A percentile compares a stretch with the other conserved stretches of the same genome.
Conservation (phyloP, 2,888 invertebrate species). For the Campoplex nolae region DNA sequence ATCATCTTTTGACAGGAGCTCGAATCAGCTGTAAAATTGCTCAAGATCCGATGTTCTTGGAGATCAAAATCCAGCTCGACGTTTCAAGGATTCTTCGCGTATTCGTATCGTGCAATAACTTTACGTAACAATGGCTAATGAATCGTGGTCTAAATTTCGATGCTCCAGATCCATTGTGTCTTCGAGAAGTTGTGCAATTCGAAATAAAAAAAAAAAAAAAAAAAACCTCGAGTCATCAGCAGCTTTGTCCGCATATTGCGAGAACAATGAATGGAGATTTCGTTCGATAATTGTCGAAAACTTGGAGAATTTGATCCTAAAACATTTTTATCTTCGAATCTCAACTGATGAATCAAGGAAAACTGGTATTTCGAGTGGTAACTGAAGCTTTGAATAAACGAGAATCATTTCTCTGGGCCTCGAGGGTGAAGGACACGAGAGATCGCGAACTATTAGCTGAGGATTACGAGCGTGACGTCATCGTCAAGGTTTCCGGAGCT, state of each 20-base stretch:
- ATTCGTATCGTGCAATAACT: neutral
- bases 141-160: constrained; percentile 7
- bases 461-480: constrained; percentile 38
- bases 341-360: neutral
- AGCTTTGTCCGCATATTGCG: neutral
- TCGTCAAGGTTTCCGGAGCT: constrained; percentile 41
- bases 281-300: neutral
- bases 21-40: constrained; percentile 6
- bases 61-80: constrained; percentile 26
- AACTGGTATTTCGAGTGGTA: neutral
- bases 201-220: neutral
- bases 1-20: constrained; percentile 22
- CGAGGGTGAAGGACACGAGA: constrained; percentile 29
- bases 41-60: neutral
- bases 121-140: constrained; percentile 26
- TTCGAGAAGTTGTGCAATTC: neutral
- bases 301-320: neutral
- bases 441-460: constrained; percentile 10
- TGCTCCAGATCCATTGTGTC: constrained; percentile 11
- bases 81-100: constrained; percentile 17
- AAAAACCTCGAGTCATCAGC: neutral
- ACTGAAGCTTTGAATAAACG: neutral
- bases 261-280: neutral
- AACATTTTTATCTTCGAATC: neutral
- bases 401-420: neutral